Evolutionary conservation across 2,888 invertebrate species (phyloP).

Genomic region (Leucozona laternaria): DNA sequence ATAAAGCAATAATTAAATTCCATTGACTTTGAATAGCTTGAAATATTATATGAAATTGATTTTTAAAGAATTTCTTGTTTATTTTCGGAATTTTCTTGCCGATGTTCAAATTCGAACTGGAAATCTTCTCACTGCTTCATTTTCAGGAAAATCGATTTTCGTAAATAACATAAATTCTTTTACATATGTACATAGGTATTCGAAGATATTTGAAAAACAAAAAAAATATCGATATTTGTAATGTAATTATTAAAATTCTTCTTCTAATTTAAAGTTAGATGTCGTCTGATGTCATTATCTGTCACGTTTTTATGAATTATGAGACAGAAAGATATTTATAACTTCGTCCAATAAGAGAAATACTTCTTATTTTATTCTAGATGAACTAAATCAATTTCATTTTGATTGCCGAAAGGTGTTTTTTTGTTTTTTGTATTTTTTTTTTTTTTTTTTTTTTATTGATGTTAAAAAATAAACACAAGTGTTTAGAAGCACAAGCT

Average conservation of each 20-base stretch:
- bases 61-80: neutral
- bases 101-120: too few relatives aligned
- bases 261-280: neutral
- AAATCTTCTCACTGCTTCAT: too few relatives aligned
- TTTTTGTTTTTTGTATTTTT: neutral
- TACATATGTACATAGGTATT: too few relatives aligned
- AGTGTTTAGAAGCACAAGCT: conserved; percentile 1
- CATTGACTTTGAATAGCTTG: neutral
- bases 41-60: neutral
- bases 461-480: conserved; percentile 33
- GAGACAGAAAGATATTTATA: neutral
- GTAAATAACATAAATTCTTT: too few relatives aligned
- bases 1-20: neutral
- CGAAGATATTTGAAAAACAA: too few relatives aligned
- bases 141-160: too few relatives aligned
- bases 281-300: neutral
- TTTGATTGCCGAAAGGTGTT: neutral
- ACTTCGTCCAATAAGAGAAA: neutral
- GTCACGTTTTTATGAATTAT: neutral
- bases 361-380: neutral
- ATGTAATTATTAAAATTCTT: too few relatives aligned
- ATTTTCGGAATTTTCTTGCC: too few relatives aligned
- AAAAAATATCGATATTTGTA: too few relatives aligned
- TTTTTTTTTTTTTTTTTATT: neutral
- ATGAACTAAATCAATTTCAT: neutral